These are phyloP conservation scores for Triops longicaudatus DNA, from an alignment of 1,140 invertebrate genomes.

Conservation along the genomic window DNA sequence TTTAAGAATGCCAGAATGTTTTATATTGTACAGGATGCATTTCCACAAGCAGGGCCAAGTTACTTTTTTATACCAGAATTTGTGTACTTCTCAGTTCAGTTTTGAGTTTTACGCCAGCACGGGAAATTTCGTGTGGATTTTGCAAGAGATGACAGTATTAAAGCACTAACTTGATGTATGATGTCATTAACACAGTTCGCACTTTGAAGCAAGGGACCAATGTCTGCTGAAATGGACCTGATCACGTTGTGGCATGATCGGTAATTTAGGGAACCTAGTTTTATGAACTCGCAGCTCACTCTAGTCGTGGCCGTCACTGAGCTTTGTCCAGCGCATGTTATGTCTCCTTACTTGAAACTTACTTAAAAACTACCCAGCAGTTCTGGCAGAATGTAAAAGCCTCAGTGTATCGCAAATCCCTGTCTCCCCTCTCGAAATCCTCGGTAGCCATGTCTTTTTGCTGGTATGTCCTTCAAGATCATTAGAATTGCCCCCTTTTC, in stretches of 20 bases:
- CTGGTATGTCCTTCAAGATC: neutral
- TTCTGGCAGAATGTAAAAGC: neutral
- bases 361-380: neutral
- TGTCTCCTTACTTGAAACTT: too few relatives aligned
- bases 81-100: too few relatives aligned
- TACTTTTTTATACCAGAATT: too few relatives aligned
- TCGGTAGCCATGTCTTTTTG: neutral
- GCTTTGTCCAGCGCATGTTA: neutral
- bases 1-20: neutral
- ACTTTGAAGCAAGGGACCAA: neutral
- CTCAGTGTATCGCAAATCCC: neutral
- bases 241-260: neutral
- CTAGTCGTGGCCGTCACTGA: neutral
- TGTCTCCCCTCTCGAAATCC: neutral
- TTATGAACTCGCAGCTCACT: constrained; percentile 12
- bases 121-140: too few relatives aligned
- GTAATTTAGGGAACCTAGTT: constrained; percentile 10
- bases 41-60: too few relatives aligned
- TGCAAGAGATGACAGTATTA: neutral
- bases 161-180: neutral
- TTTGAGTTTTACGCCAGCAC: too few relatives aligned
- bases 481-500: neutral
- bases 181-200: neutral
- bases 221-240: neutral
- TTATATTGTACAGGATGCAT: constrained; percentile 11